Percentiles rank a stretch among this genome's conserved stretches.
phyloP scores from a whole-genome alignment of 2,113 vertebrate species.

The Leptodactylus fuscus region DNA sequence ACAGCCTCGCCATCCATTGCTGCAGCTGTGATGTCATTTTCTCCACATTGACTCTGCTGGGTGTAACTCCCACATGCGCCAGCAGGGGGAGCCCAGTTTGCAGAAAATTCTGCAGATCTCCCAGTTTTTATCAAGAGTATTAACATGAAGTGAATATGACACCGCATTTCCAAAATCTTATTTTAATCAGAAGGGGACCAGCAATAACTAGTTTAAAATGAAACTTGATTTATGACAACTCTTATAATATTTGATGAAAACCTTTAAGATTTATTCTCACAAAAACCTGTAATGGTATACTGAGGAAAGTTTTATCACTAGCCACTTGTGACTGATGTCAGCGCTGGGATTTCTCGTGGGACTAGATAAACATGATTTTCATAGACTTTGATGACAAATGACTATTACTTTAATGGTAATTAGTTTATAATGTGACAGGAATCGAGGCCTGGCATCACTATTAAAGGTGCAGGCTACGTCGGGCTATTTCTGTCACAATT shows the following conservation, averaged over 20 bases:
- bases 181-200: slow-evolving; percentile 72
- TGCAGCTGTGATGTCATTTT: slow-evolving; percentile 8
- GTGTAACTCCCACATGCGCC: slow-evolving; percentile 63
- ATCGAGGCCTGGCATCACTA: background rate
- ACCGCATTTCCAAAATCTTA: slow-evolving; percentile 70
- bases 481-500: background rate
- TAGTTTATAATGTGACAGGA: slow-evolving; percentile 35
- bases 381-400: slow-evolving; percentile 38
- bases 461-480: slow-evolving; percentile 21
- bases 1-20: background rate
- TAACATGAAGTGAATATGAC: slow-evolving; percentile 70
- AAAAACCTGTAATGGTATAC: slow-evolving; percentile 65
- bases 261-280: slow-evolving; percentile 60
- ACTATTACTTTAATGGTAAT: slow-evolving; percentile 55
- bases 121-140: slow-evolving; percentile 64
- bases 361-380: slow-evolving; percentile 48
- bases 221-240: slow-evolving; percentile 70
- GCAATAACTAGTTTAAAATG: slow-evolving; percentile 73
- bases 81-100: slow-evolving; percentile 74
- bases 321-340: slow-evolving; percentile 30
- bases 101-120: slow-evolving; percentile 69
- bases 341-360: slow-evolving; percentile 47
- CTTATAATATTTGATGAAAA: slow-evolving; percentile 65
- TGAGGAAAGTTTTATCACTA: slow-evolving; percentile 35
- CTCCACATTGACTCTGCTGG: background rate